phyloP scores from a whole-genome alignment of 1,140 invertebrate species.

The Cyrtorhinus lividipennis region DNA sequence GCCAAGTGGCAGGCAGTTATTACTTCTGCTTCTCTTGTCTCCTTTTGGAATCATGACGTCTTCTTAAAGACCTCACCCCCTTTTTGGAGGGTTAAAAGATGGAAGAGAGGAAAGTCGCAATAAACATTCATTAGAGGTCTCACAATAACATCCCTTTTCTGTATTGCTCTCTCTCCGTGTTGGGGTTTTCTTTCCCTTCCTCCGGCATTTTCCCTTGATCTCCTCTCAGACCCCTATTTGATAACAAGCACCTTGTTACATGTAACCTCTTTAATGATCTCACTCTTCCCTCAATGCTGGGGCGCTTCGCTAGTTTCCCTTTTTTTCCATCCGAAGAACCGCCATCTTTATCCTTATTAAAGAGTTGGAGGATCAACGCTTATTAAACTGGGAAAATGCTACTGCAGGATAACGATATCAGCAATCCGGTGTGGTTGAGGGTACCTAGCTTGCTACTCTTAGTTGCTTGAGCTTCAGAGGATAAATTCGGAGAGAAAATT shows the following conservation, averaged over 20 bases:
- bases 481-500: too few relatives aligned
- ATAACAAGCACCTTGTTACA: constrained; percentile 9
- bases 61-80: not conserved
- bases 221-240: not conserved
- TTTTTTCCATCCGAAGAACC: too few relatives aligned
- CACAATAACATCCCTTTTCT: constrained; percentile 3
- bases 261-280: constrained; percentile 7
- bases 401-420: too few relatives aligned
- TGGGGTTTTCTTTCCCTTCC: not conserved
- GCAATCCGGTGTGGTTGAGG: too few relatives aligned
- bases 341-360: too few relatives aligned
- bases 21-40: not conserved
- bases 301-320: too few relatives aligned
- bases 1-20: not conserved
- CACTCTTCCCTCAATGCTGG: not conserved
- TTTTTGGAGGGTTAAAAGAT: not conserved
- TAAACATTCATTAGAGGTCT: constrained; percentile 8
- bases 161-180: not conserved
- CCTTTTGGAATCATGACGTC: not conserved
- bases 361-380: too few relatives aligned
- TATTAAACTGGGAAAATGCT: too few relatives aligned
- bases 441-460: too few relatives aligned
- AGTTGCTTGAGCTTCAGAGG: too few relatives aligned
- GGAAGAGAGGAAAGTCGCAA: constrained; percentile 1
- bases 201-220: not conserved